Percentiles rank a stretch among this genome's conserved stretches.
Conservation (phyloP, 2,113 vertebrate genomes). For the Ondatra zibethicus region DNA sequence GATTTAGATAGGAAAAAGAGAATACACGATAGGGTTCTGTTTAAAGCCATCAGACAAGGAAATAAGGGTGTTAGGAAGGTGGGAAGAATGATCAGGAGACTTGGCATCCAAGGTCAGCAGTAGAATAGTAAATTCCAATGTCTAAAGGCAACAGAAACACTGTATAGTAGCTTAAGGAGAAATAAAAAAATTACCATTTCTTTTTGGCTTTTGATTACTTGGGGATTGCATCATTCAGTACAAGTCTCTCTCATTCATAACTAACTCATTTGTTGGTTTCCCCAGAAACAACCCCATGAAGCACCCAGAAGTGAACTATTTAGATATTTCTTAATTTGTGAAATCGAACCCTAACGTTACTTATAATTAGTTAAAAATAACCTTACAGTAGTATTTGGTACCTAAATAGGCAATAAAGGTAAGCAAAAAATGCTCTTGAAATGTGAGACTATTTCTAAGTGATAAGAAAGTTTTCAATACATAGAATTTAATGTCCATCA, state of each 20-base stretch:
- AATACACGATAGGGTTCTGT: background rate
- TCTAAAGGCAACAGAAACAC: background rate
- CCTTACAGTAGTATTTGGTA: background rate
- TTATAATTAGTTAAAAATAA: background rate
- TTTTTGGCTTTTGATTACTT: background rate
- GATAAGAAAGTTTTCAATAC: background rate
- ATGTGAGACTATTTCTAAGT: background rate
- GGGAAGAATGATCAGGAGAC: background rate
- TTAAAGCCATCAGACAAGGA: background rate
- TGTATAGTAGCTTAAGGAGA: background rate
- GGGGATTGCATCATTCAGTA: background rate
- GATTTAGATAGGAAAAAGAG: too few relatives aligned
- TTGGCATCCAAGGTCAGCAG: too few relatives aligned
- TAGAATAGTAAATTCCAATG: background rate
- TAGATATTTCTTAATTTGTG: background rate
- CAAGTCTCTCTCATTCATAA: background rate
- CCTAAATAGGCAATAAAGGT: background rate
- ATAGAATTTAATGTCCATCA: background rate
- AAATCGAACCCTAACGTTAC: background rate
- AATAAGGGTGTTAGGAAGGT: fast-evolving
- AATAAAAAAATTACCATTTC: background rate
- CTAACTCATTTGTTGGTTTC: background rate
- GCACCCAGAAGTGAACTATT: background rate
- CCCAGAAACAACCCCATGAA: background rate
- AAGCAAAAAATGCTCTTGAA: background rate